These are phyloP conservation scores for Tamandua tetradactyla DNA, from an alignment of 2,797 vertebrate genomes.

Conservation along the genomic window DNA sequence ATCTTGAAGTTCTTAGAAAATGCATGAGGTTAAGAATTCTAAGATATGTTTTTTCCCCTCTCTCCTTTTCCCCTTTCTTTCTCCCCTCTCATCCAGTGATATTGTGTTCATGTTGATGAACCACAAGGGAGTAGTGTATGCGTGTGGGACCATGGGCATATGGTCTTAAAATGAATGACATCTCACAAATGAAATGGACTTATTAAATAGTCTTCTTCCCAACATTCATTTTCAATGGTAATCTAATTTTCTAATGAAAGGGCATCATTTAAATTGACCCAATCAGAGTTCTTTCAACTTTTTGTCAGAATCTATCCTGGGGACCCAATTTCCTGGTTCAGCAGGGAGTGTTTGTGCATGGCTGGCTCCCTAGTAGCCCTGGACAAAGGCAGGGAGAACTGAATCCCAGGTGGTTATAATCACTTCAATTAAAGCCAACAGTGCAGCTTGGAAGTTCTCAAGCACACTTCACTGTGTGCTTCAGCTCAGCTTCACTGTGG, in stretches of 20 bases:
- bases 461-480: too few relatives aligned
- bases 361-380: background rate
- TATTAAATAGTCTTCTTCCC: slow-evolving; percentile 35
- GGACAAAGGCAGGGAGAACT: slow-evolving; percentile 25
- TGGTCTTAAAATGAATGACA: slow-evolving; percentile 21
- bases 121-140: background rate
- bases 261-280: slow-evolving; percentile 57
- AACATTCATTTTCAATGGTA: slow-evolving; percentile 65
- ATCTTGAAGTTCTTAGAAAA: background rate
- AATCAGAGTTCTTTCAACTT: slow-evolving; percentile 55
- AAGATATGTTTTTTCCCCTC: background rate
- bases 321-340: slow-evolving; percentile 71
- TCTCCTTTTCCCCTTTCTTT: background rate
- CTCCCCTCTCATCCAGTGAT: background rate
- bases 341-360: slow-evolving; percentile 45
- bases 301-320: slow-evolving; percentile 41
- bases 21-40: background rate
- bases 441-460: slow-evolving; percentile 12
- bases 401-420: slow-evolving; percentile 62
- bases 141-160: background rate
- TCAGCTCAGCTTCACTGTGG: background rate
- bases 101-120: background rate
- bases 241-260: slow-evolving; percentile 75
- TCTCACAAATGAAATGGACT: slow-evolving; percentile 42
- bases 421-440: slow-evolving; percentile 30